These are phyloP conservation scores for Tupiocoris notatus DNA, from an alignment of 2,888 invertebrate genomes.

Conservation along the genomic window DNA sequence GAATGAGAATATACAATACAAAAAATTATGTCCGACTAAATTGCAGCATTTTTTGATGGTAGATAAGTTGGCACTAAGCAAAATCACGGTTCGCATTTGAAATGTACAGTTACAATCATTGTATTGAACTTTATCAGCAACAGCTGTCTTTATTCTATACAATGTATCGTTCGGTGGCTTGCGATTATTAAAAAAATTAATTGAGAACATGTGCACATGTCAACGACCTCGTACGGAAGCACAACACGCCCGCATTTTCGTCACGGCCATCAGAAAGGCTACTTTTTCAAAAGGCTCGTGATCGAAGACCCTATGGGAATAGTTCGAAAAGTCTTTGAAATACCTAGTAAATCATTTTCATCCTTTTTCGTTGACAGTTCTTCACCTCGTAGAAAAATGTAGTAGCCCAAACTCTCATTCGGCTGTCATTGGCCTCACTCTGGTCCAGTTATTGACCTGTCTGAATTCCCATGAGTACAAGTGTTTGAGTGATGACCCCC, in stretches of 20 bases:
- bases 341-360: not conserved
- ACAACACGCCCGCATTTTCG: not conserved
- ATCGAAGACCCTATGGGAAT: not conserved
- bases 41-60: too few relatives aligned
- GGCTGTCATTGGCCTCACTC: not conserved
- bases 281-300: not conserved
- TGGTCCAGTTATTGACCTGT: not conserved
- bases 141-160: too few relatives aligned
- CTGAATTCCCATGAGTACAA: not conserved
- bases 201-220: not conserved
- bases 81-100: too few relatives aligned
- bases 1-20: too few relatives aligned
- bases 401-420: not conserved
- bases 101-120: too few relatives aligned
- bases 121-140: too few relatives aligned
- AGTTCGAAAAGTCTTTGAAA: not conserved
- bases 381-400: not conserved
- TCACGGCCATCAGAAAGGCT: not conserved
- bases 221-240: not conserved
- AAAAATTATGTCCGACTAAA: too few relatives aligned
- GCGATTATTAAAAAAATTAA: too few relatives aligned
- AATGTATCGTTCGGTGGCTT: too few relatives aligned
- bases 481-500: not conserved
- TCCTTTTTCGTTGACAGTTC: not conserved
- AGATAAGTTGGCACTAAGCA: too few relatives aligned